Evolutionary conservation across 2,113 vertebrate genomes (phyloP).

Genomic region (Microcebus ravelobensis): DNA sequence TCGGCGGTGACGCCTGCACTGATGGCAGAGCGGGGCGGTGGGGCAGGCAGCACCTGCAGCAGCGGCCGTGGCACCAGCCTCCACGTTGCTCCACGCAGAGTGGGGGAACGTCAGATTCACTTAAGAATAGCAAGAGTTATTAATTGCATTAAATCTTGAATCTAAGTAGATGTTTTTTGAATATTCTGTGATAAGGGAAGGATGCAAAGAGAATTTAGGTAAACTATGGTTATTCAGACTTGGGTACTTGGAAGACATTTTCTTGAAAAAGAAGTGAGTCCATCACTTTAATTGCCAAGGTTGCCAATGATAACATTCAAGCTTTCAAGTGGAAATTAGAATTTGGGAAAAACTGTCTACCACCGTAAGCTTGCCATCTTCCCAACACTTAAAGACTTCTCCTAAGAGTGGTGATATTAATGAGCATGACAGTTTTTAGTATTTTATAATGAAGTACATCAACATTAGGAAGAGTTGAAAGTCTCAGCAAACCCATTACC

Average conservation of each 20-base stretch:
- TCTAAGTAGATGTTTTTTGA: neutral
- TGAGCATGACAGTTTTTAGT: neutral
- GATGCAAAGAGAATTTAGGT: neutral
- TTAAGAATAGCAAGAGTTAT: neutral
- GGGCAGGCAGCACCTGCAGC: neutral
- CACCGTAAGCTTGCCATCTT: neutral
- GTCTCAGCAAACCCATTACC: neutral
- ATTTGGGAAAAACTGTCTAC: neutral
- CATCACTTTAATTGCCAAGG: neutral
- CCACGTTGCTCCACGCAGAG: neutral
- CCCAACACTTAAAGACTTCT: neutral
- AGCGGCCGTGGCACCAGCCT: neutral
- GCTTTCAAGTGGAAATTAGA: neutral
- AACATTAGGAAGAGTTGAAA: neutral
- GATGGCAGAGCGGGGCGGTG: too few species aligned
- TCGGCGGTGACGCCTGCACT: neutral
- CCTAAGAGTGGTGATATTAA: neutral
- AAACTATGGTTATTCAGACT: neutral
- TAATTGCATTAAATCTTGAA: neutral
- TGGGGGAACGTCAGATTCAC: neutral
- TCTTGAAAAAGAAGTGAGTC: neutral
- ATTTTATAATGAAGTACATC: neutral
- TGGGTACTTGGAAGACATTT: neutral
- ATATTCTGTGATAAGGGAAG: neutral
- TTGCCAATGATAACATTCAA: neutral